Evolutionary conservation across 2,113 vertebrate species (phyloP), one percentile per base, ranked within the genome.

Genomic region (Carassius carassius): DNA sequence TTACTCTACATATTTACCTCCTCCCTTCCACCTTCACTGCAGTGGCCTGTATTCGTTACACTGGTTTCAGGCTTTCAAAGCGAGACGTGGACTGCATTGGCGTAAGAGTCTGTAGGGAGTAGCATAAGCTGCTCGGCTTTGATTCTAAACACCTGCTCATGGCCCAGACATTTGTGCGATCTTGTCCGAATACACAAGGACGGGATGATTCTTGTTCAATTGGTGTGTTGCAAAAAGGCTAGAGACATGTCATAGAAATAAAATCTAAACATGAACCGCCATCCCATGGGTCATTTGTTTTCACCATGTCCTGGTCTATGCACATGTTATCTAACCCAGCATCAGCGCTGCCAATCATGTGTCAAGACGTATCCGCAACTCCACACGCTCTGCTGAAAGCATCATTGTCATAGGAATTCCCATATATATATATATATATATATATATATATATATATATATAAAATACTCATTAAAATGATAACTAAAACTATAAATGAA

Each of bases 31-130:
- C 75, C 77, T 73, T 87, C 41, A 78, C 84, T 78, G 84, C 84
- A 85, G 84, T 83, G 70, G 74, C 87, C 81, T 78, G 83, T 85
- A 90, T 88, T 82, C 60, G 62, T 90, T 85, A 84, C 78, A 82
- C 60, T 60, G 80, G 80, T 51, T 81, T 62, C 54, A 81, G 80
- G 74, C 60, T 73, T 74, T 75, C 62, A 47, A 75, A 62, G 54
- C 37, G 41, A 74, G 58, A 54, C 44, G 17, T 77, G 78, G 87
- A 69, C 89, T 85, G 86, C 80, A 82, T 56, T 86, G 85, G 56
- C 77, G 58, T 89, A 79, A 69, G 75, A 74, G 76, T 79, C 87
- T 70, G 75, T 77, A 19, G 82, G 86, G 84, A 81, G 79, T 87
- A 84, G 73, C 75, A 44, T 75, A 85, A 83, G 76, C 70, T 74